Base-by-base conservation (phyloP, 53 echinoderm and acorn worm species). In the Zoroaster sp. region DNA sequence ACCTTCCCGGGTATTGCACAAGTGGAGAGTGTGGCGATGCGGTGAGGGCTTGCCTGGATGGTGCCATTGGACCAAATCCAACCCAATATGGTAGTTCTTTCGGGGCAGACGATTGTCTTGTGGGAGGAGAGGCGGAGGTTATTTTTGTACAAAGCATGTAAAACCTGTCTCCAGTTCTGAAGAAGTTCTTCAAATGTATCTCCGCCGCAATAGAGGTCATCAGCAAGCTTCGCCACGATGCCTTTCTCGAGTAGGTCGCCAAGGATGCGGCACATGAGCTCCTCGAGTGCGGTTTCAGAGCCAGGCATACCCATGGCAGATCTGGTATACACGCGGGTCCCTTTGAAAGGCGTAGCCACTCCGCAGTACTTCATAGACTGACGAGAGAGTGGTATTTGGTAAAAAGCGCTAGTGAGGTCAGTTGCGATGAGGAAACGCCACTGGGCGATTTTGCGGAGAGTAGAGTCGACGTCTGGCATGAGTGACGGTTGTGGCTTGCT, bases 181-280 rank as follows among this genome's bases (percentile, higher is more conserved):
- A 87, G 43, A 13, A 93, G 66, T 59, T 88, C 83, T 17, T 91
- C 32, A 18, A 53, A 20, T 4, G 83, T 71, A 51, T 93, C 49
- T 9, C 93, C 93, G 8, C 74, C 94, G 67, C 91, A 93, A 63
- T 87, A 88, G 2, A 91, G 82, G 73, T 88, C 91, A 88, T 91
- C 91, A 47, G 88, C 94, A n/a, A 93, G 73, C 55, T 91, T 93
- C 36, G 88, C 87, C 17, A n/a, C 80, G 2, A 55, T 40, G 43
- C 92, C 88, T 73, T 88, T 74, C 20, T 42, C 66, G 1, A n/a
- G n/a, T n/a, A 88, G 68, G 47, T 88, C 88, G 44, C 82, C 92
- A 15, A 92, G 91, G 12, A 91, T 69, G 14, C 88, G 69, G 78
- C 89, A 88, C 86, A 89, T 88, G 91, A n/a, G 88, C 55, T 94